Evolutionary conservation across 2,888 invertebrate species (phyloP).

Genomic region (Coecobrya sp.): DNA sequence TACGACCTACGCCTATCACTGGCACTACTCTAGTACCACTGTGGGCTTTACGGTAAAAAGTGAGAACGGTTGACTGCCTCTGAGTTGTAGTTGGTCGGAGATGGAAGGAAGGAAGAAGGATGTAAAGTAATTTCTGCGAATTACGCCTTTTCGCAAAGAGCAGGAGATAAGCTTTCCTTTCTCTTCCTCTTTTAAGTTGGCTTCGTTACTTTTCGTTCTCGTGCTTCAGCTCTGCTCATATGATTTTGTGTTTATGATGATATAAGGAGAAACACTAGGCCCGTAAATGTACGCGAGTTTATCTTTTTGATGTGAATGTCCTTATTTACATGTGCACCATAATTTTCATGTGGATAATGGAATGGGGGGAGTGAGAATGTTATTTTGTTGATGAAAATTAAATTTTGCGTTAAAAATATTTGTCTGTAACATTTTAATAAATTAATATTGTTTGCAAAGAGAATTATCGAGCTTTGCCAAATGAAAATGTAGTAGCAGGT

Average conservation of each 20-base stretch:
- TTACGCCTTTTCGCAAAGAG: constrained; percentile 64
- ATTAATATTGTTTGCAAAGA: too few relatives aligned
- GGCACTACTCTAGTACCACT: neutral
- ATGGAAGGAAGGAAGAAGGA: constrained; percentile 73
- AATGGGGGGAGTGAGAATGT: too few relatives aligned
- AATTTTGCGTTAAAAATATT: too few relatives aligned
- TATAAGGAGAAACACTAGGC: too few relatives aligned
- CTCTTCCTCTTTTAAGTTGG: constrained; percentile 32
- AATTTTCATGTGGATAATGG: too few relatives aligned
- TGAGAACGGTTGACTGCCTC: constrained; percentile 34
- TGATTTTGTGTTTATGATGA: neutral
- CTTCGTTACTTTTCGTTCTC: constrained; percentile 67
- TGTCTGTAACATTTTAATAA: too few relatives aligned
- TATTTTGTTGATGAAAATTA: too few relatives aligned
- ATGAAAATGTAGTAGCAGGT: too few relatives aligned
- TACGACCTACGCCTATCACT: neutral
- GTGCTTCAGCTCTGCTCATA: neutral
- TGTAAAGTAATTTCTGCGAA: constrained; percentile 73
- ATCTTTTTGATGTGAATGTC: too few relatives aligned
- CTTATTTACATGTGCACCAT: too few relatives aligned
- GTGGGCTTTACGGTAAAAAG: constrained; percentile 3
- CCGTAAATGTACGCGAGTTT: too few relatives aligned
- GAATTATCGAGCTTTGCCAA: too few relatives aligned
- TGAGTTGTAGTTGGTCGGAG: constrained; percentile 55
- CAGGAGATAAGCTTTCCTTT: constrained; percentile 59